phyloP scores from a whole-genome alignment of 2,888 invertebrate species.

The Macrosiphum euphorbiae region DNA sequence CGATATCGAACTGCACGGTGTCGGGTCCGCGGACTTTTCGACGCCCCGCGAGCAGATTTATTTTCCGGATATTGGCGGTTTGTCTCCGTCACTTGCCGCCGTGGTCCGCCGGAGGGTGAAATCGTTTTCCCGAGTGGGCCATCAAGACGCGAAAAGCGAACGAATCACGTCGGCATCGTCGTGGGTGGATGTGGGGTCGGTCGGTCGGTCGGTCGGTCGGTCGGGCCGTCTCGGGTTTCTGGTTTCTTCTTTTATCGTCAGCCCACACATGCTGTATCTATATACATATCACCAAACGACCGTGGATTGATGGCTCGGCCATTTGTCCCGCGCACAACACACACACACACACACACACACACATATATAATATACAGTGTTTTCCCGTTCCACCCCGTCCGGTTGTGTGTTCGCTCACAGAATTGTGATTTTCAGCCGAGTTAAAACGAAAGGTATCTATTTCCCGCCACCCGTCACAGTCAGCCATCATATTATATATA shows the following conservation, averaged over 20 bases:
- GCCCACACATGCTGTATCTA: neutral
- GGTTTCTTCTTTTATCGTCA: neutral
- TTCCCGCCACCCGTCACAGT: neutral
- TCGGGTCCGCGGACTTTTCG: neutral
- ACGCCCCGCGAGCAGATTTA: conserved; percentile 22
- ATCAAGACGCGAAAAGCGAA: conserved; percentile 29
- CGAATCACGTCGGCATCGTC: conserved; percentile 21
- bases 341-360: neutral
- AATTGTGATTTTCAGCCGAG: neutral
- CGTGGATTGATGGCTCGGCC: conserved; percentile 50
- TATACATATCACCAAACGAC: neutral
- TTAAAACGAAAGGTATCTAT: conserved; percentile 49
- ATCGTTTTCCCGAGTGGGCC: conserved; percentile 36
- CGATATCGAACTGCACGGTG: neutral
- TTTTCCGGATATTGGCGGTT: conserved; percentile 35
- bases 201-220: neutral
- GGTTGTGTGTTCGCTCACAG: neutral
- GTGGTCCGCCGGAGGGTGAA: neutral
- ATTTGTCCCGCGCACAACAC: conserved; percentile 21
- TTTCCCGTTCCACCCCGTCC: neutral
- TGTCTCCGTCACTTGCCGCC: neutral
- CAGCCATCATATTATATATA: neutral
- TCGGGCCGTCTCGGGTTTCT: conserved; percentile 33
- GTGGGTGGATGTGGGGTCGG: neutral
- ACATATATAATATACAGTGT: neutral